Conservation (phyloP, 1,140 invertebrate species). For the Sesamia nonagrioides region DNA sequence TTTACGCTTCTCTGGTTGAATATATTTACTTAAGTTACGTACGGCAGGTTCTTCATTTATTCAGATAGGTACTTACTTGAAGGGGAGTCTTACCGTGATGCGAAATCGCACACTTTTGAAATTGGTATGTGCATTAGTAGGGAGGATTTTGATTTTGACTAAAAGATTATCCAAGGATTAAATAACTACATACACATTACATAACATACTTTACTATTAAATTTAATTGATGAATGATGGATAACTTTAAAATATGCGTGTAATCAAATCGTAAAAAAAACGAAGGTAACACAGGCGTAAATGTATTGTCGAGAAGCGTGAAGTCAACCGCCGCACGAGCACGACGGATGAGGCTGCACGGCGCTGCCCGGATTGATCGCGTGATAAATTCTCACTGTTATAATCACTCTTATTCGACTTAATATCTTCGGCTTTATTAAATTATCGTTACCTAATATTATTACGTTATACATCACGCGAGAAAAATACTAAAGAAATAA, state of each 20-base stretch:
- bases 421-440: neutral
- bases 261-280: conserved; percentile 22
- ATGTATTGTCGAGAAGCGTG: neutral
- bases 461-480: neutral
- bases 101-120: no score
- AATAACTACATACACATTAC: no score
- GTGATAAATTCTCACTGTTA: conserved; percentile 7
- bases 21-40: no score
- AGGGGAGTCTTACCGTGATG: no score
- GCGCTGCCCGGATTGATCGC: neutral
- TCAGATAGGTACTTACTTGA: no score
- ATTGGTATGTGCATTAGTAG: no score
- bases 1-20: no score
- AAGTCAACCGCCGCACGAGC: neutral
- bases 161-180: no score
- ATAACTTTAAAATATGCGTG: conserved; percentile 18
- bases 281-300: neutral
- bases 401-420: neutral
- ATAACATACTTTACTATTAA: no score
- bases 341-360: neutral
- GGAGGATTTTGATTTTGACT: no score
- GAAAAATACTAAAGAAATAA: neutral
- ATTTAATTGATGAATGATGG: neutral
- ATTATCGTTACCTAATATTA: conserved; percentile 12
- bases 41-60: no score